phyloP scores from a whole-genome alignment of 2,113 vertebrate species.

The Rhizomys pruinosus region DNA sequence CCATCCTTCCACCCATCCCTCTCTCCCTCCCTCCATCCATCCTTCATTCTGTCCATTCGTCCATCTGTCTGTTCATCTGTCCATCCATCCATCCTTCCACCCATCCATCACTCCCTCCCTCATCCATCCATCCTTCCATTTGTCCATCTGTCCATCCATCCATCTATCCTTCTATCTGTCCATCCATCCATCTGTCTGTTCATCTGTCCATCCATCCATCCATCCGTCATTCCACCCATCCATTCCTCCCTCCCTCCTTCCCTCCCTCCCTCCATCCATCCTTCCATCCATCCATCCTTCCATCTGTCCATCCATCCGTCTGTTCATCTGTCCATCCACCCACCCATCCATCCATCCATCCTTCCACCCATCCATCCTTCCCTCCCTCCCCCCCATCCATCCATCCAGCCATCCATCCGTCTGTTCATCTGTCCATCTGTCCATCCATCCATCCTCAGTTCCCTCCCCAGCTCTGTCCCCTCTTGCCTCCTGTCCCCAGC shows the following conservation, averaged over 20 bases:
- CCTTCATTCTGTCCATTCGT: no score
- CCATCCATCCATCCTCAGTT: neutral
- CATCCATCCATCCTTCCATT: neutral
- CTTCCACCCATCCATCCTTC: neutral
- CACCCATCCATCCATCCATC: neutral
- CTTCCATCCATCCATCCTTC: neutral
- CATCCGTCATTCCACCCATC: neutral
- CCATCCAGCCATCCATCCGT: neutral
- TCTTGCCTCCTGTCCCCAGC: accelerated
- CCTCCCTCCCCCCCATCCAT: no score
- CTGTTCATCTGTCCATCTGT: no score
- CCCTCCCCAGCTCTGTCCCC: accelerated
- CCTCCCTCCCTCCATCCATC: neutral
- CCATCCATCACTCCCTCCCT: no score
- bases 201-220: neutral
- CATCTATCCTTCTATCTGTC: no score
- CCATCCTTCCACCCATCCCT: no score
- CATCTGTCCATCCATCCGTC: neutral
- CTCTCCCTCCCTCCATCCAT: no score
- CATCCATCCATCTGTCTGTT: no score
- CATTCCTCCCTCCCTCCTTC: neutral
- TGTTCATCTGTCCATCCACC: neutral
- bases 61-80: no score
- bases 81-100: no score
- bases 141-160: no score